These are phyloP conservation scores for Pseudochromis fuscus DNA, from an alignment of 2,797 vertebrate genomes.

Conservation along the genomic window DNA sequence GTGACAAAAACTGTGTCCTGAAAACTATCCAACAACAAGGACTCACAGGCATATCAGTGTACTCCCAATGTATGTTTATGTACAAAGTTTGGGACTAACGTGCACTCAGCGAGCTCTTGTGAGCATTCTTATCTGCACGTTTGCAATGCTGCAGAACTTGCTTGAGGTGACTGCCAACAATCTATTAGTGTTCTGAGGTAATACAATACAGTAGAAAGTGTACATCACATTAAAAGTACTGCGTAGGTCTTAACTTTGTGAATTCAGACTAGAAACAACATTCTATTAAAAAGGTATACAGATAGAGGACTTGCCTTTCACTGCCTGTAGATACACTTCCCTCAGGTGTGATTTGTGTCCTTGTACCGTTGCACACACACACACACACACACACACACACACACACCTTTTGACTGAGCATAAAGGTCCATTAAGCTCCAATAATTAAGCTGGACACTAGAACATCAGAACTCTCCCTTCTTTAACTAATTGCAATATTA, in stretches of 20 bases:
- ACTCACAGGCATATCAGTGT: constrained; percentile 4
- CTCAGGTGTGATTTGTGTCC: background rate
- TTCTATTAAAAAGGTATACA: background rate
- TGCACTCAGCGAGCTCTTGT: constrained; percentile 3
- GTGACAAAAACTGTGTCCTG: background rate
- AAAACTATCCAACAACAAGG: constrained; percentile 3
- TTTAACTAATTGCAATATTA: constrained; percentile 3
- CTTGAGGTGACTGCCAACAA: constrained; percentile 4
- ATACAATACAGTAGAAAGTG: background rate
- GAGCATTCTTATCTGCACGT: background rate
- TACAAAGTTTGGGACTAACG: background rate
- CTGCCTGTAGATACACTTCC: background rate
- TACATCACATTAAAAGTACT: background rate
- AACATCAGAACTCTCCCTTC: background rate
- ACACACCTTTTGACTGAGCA: background rate
- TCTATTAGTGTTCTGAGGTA: background rate
- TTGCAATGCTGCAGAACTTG: constrained; percentile 34
- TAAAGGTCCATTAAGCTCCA: background rate
- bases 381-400: background rate
- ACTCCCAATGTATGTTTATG: background rate
- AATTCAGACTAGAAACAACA: background rate
- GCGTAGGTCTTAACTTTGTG: background rate
- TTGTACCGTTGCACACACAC: background rate
- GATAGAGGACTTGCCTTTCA: background rate
- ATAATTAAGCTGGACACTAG: background rate